Percentiles rank a stretch among this genome's conserved stretches.
phyloP scores from a whole-genome alignment of 2,113 vertebrate genomes.

The Triplophysa tibetana region DNA sequence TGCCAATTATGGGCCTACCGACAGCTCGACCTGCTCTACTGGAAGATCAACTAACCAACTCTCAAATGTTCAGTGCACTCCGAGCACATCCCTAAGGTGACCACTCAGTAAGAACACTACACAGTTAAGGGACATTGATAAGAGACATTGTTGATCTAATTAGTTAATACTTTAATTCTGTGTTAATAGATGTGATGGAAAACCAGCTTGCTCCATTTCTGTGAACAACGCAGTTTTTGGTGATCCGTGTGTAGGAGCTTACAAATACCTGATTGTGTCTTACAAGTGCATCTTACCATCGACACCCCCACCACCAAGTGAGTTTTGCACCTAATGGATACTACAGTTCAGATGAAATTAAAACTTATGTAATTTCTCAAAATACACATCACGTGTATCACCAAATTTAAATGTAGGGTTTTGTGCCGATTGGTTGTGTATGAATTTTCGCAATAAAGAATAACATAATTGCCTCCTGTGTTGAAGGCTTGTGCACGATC shows the following conservation, averaged over 20 bases:
- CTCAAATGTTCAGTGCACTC: conserved; percentile 9
- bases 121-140: no score
- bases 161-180: no score
- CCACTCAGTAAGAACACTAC: no score
- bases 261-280: not conserved
- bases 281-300: not conserved
- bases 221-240: not conserved
- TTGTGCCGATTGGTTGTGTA: no score
- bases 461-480: no score
- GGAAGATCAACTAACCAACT: not conserved
- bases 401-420: no score
- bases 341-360: no score
- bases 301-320: not conserved
- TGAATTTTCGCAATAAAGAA: no score
- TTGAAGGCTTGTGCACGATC: no score
- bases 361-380: no score
- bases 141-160: not conserved
- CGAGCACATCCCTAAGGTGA: not conserved
- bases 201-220: not conserved
- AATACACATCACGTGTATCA: no score
- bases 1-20: no score
- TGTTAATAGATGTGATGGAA: not conserved
- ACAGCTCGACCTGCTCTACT: not conserved
- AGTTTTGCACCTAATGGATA: not conserved
- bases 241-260: not conserved